A percentile compares a stretch with the other conserved stretches of the same genome.
phyloP scores from a whole-genome alignment of 2,113 vertebrate species.

The Tragelaphus imberbis region DNA sequence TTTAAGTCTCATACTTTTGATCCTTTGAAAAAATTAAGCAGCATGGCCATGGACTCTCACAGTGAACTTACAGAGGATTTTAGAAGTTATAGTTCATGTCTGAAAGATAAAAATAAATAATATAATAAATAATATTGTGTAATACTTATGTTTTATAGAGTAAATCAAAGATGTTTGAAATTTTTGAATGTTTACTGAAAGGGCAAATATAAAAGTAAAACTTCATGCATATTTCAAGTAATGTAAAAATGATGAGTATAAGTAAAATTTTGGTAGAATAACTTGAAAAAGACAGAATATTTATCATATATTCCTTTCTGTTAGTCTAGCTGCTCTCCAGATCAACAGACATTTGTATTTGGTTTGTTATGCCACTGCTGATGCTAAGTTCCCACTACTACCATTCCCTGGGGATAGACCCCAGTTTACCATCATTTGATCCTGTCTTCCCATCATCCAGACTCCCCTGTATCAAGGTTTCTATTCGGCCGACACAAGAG shows the following conservation, averaged over 20 bases:
- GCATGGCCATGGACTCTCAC: conserved; percentile 35
- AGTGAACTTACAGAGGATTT: conserved; percentile 22
- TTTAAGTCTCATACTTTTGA: conserved; percentile 71
- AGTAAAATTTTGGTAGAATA: not conserved
- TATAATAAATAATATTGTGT: not conserved
- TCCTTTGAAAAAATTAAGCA: conserved; percentile 64
- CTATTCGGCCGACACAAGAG: not conserved
- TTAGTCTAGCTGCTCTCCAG: not conserved
- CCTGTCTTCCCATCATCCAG: not conserved
- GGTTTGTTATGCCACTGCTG: not conserved
- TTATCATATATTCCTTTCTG: not conserved
- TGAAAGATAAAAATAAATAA: not conserved
- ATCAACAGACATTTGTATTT: conserved; percentile 24
- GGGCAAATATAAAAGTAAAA: not conserved
- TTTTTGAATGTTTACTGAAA: conserved; percentile 1
- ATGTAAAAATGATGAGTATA: not conserved
- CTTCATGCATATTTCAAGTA: not conserved
- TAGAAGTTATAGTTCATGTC: conserved; percentile 27
- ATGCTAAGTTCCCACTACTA: not conserved
- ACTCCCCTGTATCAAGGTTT: not conserved
- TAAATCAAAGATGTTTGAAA: not conserved
- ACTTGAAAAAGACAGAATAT: not conserved
- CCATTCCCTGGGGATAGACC: not conserved
- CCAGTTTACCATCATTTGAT: not conserved
- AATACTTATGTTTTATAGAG: not conserved